A percentile compares a stretch with the other conserved stretches of the same genome.
These are phyloP conservation scores for Chloropsis hardwickii DNA, from an alignment of 2,113 vertebrate species.

Conservation along the genomic window DNA sequence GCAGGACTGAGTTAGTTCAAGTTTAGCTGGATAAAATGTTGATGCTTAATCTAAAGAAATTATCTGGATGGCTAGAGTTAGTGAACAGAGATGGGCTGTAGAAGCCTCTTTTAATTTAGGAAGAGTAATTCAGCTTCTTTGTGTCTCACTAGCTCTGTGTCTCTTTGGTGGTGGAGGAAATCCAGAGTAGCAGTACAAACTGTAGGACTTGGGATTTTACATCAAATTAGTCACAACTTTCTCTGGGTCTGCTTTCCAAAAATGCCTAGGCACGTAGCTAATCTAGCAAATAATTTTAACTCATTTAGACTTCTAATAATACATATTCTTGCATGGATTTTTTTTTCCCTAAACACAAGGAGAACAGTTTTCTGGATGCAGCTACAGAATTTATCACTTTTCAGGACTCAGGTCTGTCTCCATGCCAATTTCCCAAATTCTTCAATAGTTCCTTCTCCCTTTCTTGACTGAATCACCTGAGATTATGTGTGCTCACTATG, in stretches of 20 bases:
- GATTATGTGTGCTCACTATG: not conserved
- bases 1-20: not conserved
- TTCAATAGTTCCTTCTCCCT: not conserved
- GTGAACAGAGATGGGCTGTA: not conserved
- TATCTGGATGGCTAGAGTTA: not conserved
- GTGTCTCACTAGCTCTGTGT: not conserved
- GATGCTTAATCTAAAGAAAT: not conserved
- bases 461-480: not conserved
- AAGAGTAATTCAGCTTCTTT: not conserved
- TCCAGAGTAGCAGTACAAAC: not conserved
- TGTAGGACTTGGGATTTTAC: not conserved
- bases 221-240: not conserved
- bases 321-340: not conserved
- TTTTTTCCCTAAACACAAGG: not conserved
- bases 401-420: not conserved
- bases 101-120: not conserved
- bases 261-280: not conserved
- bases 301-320: not conserved
- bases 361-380: not conserved
- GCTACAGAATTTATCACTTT: not conserved
- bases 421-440: not conserved
- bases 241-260: not conserved
- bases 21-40: not conserved
- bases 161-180: not conserved
- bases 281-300: not conserved